Evolutionary conservation across 1,140 invertebrate genomes (phyloP).

Genomic region (Pachypeltis micranthus): DNA sequence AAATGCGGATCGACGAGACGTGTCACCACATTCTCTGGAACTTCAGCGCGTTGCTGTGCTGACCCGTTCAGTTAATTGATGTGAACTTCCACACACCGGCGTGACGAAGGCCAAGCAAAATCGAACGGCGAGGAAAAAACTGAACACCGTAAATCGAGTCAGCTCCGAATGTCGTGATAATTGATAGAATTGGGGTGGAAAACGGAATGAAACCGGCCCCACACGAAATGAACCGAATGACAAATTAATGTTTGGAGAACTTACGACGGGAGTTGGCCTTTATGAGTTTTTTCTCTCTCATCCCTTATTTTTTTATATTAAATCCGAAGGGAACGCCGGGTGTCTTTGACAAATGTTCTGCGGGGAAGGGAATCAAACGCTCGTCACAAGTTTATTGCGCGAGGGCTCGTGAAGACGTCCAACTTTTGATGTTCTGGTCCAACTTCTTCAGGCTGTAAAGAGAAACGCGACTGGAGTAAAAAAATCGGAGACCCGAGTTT

Average conservation of each 20-base stretch:
- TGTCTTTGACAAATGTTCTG: constrained; percentile 1
- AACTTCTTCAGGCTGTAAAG: no score
- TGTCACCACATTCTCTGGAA: no score
- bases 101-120: no score
- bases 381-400: constrained; percentile 2
- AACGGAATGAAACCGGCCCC: not conserved
- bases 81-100: no score
- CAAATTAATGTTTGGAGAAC: not conserved
- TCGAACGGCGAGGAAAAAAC: constrained; percentile 1
- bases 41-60: no score
- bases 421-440: constrained; percentile 1
- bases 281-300: not conserved
- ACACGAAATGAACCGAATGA: not conserved
- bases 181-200: not conserved
- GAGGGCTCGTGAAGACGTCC: not conserved
- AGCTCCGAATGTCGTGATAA: not conserved
- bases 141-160: not conserved
- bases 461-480: no score
- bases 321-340: not conserved
- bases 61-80: no score
- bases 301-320: not conserved
- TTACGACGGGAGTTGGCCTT: not conserved
- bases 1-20: no score
- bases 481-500: no score
- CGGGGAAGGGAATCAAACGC: not conserved